Percentiles rank a stretch among this genome's conserved stretches.
Evolutionary conservation across 2,888 invertebrate genomes (phyloP).

Genomic region (Lepetodrilus schrolli): DNA sequence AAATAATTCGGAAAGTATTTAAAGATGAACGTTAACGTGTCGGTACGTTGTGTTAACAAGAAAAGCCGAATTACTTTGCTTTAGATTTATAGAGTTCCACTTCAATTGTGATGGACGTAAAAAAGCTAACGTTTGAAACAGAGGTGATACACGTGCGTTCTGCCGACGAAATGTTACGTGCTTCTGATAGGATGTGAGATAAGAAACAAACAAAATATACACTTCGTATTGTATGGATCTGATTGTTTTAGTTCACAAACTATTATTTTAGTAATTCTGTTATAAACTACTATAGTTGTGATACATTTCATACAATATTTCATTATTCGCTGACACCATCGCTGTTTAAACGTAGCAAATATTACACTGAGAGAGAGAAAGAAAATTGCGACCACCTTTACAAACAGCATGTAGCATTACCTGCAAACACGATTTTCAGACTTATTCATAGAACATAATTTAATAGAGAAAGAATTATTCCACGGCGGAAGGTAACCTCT

Average conservation of each 20-base stretch:
- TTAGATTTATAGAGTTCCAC: slow-evolving; percentile 10
- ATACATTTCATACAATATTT: too few species aligned
- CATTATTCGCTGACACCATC: too few species aligned
- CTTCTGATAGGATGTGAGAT: not conserved
- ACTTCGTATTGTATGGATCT: too few species aligned
- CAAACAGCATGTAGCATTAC: too few species aligned
- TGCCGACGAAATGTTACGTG: not conserved
- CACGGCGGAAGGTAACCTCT: too few species aligned
- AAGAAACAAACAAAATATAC: slow-evolving; percentile 11
- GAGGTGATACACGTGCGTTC: not conserved
- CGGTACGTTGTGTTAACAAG: not conserved
- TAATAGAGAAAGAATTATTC: too few species aligned
- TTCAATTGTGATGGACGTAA: not conserved
- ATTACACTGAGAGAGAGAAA: too few species aligned
- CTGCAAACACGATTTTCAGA: too few species aligned
- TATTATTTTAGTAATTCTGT: not conserved
- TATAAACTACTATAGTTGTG: not conserved
- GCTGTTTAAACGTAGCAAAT: too few species aligned
- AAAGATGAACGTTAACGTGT: not conserved
- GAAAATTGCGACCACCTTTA: too few species aligned
- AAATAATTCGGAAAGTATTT: not conserved
- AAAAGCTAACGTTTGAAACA: not conserved
- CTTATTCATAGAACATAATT: too few species aligned
- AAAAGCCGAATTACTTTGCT: not conserved
- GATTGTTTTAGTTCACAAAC: too few species aligned